Percentiles rank a stretch among this genome's conserved stretches.
These are phyloP conservation scores for Protodeltote pygarga DNA, from an alignment of 2,888 invertebrate genomes.

Conservation along the genomic window DNA sequence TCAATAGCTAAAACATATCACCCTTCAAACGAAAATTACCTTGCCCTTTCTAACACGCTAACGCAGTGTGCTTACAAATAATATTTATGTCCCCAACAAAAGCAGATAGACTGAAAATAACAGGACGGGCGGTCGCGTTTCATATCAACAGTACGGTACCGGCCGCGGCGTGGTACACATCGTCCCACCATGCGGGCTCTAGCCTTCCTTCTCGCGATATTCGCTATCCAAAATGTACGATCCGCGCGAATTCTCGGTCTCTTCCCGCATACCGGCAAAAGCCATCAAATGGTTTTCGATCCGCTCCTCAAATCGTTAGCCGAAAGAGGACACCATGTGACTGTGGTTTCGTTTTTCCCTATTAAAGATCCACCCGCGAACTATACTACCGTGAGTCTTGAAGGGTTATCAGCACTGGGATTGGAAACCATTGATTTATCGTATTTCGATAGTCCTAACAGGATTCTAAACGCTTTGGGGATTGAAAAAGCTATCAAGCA, in stretches of 20 bases:
- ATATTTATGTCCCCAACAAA: too few species aligned
- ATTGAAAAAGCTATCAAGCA: slow-evolving; percentile 62
- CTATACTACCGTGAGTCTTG: slow-evolving; percentile 77
- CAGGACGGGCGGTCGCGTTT: slow-evolving; percentile 16
- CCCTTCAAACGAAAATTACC: slow-evolving; percentile 15
- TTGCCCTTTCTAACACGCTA: slow-evolving; percentile 17
- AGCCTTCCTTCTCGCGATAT: slow-evolving; percentile 50
- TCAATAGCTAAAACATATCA: too few species aligned
- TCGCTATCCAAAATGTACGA: slow-evolving; percentile 59
- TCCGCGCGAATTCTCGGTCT: slow-evolving; percentile 85
- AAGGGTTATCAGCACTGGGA: slow-evolving; percentile 70
- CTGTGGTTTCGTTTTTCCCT: slow-evolving; percentile 88
- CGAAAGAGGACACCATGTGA: slow-evolving; percentile 87
- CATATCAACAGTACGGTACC: slow-evolving; percentile 44
- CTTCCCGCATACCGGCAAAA: slow-evolving; percentile 87
- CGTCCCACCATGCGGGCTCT: slow-evolving; percentile 65
- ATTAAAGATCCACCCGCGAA: slow-evolving; percentile 76
- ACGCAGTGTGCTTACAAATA: background rate
- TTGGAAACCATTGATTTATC: slow-evolving; percentile 69
- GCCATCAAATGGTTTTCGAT: slow-evolving; percentile 88
- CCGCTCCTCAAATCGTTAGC: slow-evolving; percentile 85
- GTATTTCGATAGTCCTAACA: slow-evolving; percentile 59
- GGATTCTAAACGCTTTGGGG: slow-evolving; percentile 57
- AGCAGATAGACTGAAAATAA: slow-evolving; percentile 53
- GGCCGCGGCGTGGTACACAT: slow-evolving; percentile 50